Evolutionary conservation across 37 sponge, comb jelly and placozoan species (phyloP).

Genomic region (Axinella damicornis): DNA sequence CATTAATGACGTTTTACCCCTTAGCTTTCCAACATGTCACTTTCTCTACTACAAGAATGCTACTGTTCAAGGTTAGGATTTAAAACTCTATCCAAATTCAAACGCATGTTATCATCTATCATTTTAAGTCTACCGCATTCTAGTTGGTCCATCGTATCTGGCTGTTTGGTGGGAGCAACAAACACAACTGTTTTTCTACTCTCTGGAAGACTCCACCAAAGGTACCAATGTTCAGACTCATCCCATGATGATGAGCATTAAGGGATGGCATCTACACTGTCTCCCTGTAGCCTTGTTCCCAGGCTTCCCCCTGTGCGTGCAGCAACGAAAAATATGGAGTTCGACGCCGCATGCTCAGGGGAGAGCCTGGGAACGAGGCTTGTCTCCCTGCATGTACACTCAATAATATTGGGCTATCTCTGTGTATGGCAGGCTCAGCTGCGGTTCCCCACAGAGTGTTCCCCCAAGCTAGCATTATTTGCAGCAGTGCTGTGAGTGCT

Average conservation of each 20-base stretch:
- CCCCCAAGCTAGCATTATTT: slow-evolving; percentile 51
- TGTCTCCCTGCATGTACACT: no score
- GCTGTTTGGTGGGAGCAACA: slow-evolving; percentile 62
- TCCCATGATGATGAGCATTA: no score
- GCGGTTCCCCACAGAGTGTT: not conserved
- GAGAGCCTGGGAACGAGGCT: no score
- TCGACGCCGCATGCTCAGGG: no score
- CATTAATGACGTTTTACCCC: no score
- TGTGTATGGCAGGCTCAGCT: not conserved
- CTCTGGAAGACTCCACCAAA: slow-evolving; percentile 23
- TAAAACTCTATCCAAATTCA: no score
- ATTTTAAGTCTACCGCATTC: not conserved
- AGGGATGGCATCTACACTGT: no score
- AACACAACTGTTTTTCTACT: slow-evolving; percentile 44
- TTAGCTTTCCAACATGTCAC: slow-evolving; percentile 49
- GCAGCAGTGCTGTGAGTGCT: slow-evolving; percentile 8
- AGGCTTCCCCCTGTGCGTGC: no score
- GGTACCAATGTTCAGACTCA: not conserved
- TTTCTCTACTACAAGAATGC: slow-evolving; percentile 52
- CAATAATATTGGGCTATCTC: not conserved
- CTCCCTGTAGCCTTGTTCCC: no score
- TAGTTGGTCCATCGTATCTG: slow-evolving; percentile 26
- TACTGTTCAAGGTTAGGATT: not conserved
- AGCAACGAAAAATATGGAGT: no score
- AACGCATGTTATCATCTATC: no score